These are phyloP conservation scores for Plutomurus gul DNA, from an alignment of 1,140 invertebrate species.

Conservation along the genomic window DNA sequence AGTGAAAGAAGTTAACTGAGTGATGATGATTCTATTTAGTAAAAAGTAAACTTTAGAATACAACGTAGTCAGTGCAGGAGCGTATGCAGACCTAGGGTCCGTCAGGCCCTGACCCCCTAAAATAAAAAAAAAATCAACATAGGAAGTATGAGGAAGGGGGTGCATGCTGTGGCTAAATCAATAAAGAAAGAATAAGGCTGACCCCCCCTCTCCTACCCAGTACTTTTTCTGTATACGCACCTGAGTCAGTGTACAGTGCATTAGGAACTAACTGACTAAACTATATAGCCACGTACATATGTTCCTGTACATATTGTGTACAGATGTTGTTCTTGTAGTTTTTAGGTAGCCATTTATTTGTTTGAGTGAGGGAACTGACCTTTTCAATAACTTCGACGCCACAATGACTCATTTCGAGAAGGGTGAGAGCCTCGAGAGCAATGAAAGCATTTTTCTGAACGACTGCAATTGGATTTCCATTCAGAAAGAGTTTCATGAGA, in stretches of 20 bases:
- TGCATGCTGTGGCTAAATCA: neutral
- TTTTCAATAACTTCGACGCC: slow-evolving; percentile 75
- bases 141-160: too few species aligned
- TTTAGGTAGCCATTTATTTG: neutral
- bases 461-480: slow-evolving; percentile 75
- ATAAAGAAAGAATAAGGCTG: too few species aligned
- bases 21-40: slow-evolving; percentile 25
- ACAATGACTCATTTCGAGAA: slow-evolving; percentile 79
- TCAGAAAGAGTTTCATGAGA: slow-evolving; percentile 78
- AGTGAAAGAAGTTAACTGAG: slow-evolving; percentile 13
- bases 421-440: slow-evolving; percentile 73
- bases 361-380: slow-evolving; percentile 28
- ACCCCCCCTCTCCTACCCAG: too few species aligned
- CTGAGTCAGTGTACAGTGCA: too few species aligned
- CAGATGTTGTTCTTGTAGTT: neutral
- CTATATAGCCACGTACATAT: too few species aligned
- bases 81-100: neutral
- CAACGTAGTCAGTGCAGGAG: neutral
- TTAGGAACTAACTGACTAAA: too few species aligned
- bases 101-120: too few species aligned
- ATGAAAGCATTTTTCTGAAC: slow-evolving; percentile 76
- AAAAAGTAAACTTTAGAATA: neutral
- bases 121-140: too few species aligned
- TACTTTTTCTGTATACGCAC: too few species aligned
- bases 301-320: too few species aligned